Evolutionary conservation across 2,797 vertebrate genomes (phyloP).

Genomic region (Valencia hispanica): DNA sequence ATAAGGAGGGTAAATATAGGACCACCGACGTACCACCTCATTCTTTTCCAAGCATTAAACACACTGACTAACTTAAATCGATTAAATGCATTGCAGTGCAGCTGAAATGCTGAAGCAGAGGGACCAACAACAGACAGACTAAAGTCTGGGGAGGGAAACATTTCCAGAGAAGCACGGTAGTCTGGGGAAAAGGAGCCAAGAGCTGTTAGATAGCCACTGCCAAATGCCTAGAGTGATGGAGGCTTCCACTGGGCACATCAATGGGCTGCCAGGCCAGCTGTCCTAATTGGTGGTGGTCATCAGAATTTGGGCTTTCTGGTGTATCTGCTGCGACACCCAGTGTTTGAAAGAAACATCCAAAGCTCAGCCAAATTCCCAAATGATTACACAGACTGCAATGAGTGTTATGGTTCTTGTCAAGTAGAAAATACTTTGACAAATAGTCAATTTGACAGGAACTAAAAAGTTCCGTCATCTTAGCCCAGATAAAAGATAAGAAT

Average conservation of each 20-base stretch:
- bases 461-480: slow-evolving; percentile 4
- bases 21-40: slow-evolving; percentile 50
- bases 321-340: slow-evolving; percentile 46
- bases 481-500: slow-evolving; percentile 7
- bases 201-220: slow-evolving; percentile 41
- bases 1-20: slow-evolving; percentile 60
- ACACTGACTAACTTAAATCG: slow-evolving; percentile 60
- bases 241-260: slow-evolving; percentile 58
- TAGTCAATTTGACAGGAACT: slow-evolving; percentile 21
- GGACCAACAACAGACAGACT: slow-evolving; percentile 53
- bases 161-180: slow-evolving; percentile 57
- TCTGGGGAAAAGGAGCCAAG: slow-evolving; percentile 63
- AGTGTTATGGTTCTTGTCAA: slow-evolving; percentile 26
- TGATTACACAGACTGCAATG: slow-evolving; percentile 23
- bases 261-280: slow-evolving; percentile 71
- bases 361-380: slow-evolving; percentile 29
- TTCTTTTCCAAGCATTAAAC: slow-evolving; percentile 59
- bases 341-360: slow-evolving; percentile 49
- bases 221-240: slow-evolving; percentile 63
- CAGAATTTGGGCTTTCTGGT: slow-evolving; percentile 53
- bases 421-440: slow-evolving; percentile 31
- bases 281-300: slow-evolving; percentile 63
- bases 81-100: slow-evolving; percentile 57
- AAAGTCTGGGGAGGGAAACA: slow-evolving; percentile 43
- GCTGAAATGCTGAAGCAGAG: slow-evolving; percentile 54